Conservation (phyloP, 2,113 vertebrate species). For the Strigops habroptila region DNA sequence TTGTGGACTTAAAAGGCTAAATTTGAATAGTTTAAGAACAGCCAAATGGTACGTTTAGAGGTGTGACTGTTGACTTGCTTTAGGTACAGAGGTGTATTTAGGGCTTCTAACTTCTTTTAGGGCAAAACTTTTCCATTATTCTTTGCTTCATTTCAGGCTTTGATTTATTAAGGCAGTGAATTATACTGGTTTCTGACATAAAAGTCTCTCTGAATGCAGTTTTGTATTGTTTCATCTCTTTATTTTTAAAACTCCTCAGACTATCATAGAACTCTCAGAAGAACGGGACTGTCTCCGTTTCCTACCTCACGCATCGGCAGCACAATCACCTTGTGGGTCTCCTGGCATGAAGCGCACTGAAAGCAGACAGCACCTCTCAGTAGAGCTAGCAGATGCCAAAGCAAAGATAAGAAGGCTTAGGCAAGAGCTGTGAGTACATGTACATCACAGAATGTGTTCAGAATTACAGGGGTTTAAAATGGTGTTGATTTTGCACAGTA, state of each 20-base stretch:
- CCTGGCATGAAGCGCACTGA: slow-evolving; percentile 94
- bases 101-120: neutral
- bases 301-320: slow-evolving; percentile 78
- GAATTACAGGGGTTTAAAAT: neutral
- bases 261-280: slow-evolving; percentile 91
- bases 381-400: slow-evolving; percentile 96
- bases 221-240: neutral
- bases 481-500: neutral
- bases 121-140: neutral
- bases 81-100: accelerated
- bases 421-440: slow-evolving; percentile 92
- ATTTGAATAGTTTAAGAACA: neutral
- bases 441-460: neutral
- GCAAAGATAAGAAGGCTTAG: slow-evolving; percentile 93
- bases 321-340: slow-evolving; percentile 88
- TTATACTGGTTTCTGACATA: neutral
- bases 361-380: slow-evolving; percentile 94
- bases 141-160: neutral
- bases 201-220: neutral
- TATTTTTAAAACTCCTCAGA: slow-evolving; percentile 69
- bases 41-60: neutral
- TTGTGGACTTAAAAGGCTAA: neutral
- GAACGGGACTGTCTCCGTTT: slow-evolving; percentile 92
- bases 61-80: neutral
- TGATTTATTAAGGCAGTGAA: neutral